These are phyloP conservation scores for Harlomillsia oculata DNA, from an alignment of 1,140 invertebrate species.

Conservation along the genomic window DNA sequence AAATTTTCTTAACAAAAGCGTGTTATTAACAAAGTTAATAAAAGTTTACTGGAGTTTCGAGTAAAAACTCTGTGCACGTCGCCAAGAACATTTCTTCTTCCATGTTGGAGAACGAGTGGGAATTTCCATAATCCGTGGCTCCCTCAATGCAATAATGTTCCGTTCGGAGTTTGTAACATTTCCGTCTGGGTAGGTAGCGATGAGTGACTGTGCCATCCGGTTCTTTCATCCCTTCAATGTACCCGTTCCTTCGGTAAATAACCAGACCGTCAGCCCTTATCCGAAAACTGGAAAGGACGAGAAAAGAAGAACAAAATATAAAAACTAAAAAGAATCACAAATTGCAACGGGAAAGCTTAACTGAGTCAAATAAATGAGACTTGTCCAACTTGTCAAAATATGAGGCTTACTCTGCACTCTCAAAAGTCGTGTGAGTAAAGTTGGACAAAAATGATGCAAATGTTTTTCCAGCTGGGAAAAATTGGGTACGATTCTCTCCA, in stretches of 20 bases:
- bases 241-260: slow-evolving; percentile 15
- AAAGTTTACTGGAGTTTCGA: slow-evolving; percentile 8
- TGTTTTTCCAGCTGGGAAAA: slow-evolving; percentile 5
- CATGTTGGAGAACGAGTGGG: slow-evolving; percentile 12
- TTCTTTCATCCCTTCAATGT: slow-evolving; percentile 5
- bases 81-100: slow-evolving; percentile 18
- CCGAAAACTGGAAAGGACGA: not conserved
- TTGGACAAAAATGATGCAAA: slow-evolving; percentile 9
- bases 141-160: slow-evolving; percentile 18
- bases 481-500: slow-evolving; percentile 9
- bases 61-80: slow-evolving; percentile 13
- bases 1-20: too few relatives aligned
- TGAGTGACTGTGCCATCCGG: slow-evolving; percentile 5
- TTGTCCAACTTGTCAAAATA: too few relatives aligned
- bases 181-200: not conserved
- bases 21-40: not conserved
- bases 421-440: not conserved
- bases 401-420: slow-evolving; percentile 1
- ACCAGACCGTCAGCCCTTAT: slow-evolving; percentile 10
- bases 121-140: slow-evolving; percentile 12
- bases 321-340: too few relatives aligned
- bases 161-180: slow-evolving; percentile 16
- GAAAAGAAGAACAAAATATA: too few relatives aligned
- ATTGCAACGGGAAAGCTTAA: too few relatives aligned
- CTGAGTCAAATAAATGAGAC: too few relatives aligned